These are phyloP conservation scores for Carposina sasakii DNA, from an alignment of 1,140 invertebrate species.

Conservation along the genomic window DNA sequence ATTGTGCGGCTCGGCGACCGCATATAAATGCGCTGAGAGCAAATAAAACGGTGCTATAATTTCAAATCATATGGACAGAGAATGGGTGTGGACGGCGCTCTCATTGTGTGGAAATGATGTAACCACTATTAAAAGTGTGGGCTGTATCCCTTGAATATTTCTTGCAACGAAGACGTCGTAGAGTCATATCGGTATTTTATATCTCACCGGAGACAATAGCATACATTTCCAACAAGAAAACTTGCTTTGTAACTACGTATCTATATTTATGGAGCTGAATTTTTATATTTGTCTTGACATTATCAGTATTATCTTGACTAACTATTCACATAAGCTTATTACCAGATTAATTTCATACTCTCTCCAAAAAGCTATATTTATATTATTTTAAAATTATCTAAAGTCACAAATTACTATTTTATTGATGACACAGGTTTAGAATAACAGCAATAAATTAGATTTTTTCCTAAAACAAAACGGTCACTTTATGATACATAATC, in stretches of 20 bases:
- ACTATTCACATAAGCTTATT: too few species aligned
- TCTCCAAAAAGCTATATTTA: too few species aligned
- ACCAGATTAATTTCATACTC: too few species aligned
- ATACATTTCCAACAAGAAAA: constrained; percentile 63
- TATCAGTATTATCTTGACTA: constrained; percentile 18
- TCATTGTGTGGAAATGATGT: constrained; percentile 73
- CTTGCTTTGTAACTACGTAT: constrained; percentile 54
- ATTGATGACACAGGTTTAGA: constrained; percentile 40
- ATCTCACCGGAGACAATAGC: constrained; percentile 67
- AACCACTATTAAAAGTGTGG: constrained; percentile 72
- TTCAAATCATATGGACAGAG: constrained; percentile 72
- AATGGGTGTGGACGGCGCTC: constrained; percentile 70
- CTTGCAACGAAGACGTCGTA: constrained; percentile 67
- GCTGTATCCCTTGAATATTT: constrained; percentile 70
- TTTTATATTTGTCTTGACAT: constrained; percentile 36
- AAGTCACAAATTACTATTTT: too few species aligned
- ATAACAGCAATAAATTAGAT: constrained; percentile 49
- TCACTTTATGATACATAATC: constrained; percentile 41
- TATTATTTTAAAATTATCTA: too few species aligned
- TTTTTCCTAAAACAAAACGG: constrained; percentile 46
- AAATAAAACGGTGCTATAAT: constrained; percentile 72
- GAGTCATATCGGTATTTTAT: constrained; percentile 71
- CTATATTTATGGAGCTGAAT: constrained; percentile 49
- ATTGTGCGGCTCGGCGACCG: constrained; percentile 59
- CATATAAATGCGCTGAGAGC: constrained; percentile 67